phyloP scores from a whole-genome alignment of 2,797 vertebrate species.

The Sylvia borin region DNA sequence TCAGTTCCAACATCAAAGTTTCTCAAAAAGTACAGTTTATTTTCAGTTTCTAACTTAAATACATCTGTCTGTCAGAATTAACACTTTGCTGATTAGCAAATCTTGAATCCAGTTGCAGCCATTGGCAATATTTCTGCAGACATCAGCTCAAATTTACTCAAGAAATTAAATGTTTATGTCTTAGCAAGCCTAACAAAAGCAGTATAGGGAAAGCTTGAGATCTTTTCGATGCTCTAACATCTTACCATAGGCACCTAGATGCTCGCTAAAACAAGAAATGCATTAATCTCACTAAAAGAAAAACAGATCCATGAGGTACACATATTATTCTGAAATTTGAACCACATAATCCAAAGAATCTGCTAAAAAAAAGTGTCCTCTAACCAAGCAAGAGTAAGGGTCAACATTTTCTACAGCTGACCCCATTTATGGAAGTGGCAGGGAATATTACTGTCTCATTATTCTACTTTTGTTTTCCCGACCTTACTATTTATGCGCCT shows the following conservation, averaged over 20 bases:
- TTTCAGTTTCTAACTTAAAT: slow-evolving; percentile 75
- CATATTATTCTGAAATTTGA: neutral
- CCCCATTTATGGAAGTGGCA: neutral
- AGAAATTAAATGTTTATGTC: neutral
- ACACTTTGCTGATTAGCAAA: slow-evolving; percentile 83
- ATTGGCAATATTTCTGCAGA: slow-evolving; percentile 79
- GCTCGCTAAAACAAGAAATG: neutral
- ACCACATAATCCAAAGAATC: neutral
- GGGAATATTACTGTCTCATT: neutral
- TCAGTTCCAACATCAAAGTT: neutral
- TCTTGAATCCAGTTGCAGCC: slow-evolving; percentile 79
- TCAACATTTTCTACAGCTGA: neutral
- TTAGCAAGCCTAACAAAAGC: neutral
- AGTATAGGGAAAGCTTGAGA: neutral
- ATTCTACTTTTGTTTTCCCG: neutral
- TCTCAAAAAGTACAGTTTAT: neutral
- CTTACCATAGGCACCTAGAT: neutral
- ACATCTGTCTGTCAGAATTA: slow-evolving; percentile 81
- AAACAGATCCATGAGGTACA: neutral
- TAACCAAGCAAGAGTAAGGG: neutral
- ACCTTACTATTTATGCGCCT: neutral
- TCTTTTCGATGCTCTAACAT: neutral
- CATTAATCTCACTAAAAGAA: neutral
- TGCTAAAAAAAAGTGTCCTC: neutral
- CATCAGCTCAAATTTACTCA: slow-evolving; percentile 82